These are phyloP conservation scores for Thereva unica DNA, from an alignment of 2,888 invertebrate species.

Conservation along the genomic window DNA sequence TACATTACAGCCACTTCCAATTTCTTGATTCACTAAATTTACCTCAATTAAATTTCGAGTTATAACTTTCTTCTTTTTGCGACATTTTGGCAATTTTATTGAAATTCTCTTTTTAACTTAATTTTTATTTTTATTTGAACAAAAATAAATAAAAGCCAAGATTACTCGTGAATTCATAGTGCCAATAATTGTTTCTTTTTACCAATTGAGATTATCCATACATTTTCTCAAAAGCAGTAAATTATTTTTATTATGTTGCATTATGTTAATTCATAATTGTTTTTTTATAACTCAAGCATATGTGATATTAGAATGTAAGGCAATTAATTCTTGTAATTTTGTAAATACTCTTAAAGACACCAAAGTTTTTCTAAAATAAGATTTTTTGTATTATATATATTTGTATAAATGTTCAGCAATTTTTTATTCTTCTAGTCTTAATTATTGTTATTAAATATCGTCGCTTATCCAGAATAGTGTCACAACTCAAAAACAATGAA, in stretches of 20 bases:
- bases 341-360: conserved; percentile 2
- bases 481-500: too few species aligned
- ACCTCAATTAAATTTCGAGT: too few species aligned
- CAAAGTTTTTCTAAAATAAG: background rate
- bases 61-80: too few species aligned
- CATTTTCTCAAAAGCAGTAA: background rate
- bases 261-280: conserved; percentile 1
- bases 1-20: too few species aligned
- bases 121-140: conserved; percentile 12
- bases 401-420: background rate
- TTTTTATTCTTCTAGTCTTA: background rate
- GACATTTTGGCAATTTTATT: too few species aligned
- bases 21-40: too few species aligned
- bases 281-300: background rate
- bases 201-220: too few species aligned
- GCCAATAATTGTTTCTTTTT: conserved; percentile 19
- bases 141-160: conserved; percentile 21
- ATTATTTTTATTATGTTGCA: background rate
- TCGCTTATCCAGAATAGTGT: too few species aligned
- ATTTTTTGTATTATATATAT: background rate
- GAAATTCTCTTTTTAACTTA: background rate
- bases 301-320: conserved; percentile 4
- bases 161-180: conserved; percentile 35
- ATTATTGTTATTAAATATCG: background rate
- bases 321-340: background rate